Percentiles rank a stretch among this genome's conserved stretches.
Conservation (phyloP, 1,140 invertebrate genomes). For the Saxidomus purpurata region DNA sequence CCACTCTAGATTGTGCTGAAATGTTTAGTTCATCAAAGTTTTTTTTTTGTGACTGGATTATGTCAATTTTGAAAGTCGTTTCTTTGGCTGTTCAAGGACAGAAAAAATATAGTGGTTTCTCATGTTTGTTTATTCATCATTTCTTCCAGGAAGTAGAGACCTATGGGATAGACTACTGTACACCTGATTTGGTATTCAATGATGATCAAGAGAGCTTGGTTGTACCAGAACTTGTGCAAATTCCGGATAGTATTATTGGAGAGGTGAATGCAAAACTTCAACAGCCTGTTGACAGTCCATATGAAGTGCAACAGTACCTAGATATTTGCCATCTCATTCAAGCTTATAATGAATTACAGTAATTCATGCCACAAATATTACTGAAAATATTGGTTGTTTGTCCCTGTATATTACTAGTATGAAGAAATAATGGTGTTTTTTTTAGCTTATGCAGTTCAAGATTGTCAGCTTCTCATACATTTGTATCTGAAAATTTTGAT, state of each 20-base stretch:
- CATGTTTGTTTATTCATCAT: slow-evolving; percentile 49
- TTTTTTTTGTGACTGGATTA: slow-evolving; percentile 20
- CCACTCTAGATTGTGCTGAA: slow-evolving; percentile 20
- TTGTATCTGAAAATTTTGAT: slow-evolving; percentile 32
- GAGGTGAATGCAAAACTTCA: slow-evolving; percentile 36
- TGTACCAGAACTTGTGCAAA: slow-evolving; percentile 44
- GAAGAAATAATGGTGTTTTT: slow-evolving; percentile 36
- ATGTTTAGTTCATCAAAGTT: not conserved
- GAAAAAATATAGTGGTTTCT: slow-evolving; percentile 31
- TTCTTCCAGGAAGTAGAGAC: slow-evolving; percentile 47
- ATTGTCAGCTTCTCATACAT: slow-evolving; percentile 27
- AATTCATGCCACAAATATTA: slow-evolving; percentile 33
- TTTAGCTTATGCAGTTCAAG: slow-evolving; percentile 31
- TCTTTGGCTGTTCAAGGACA: slow-evolving; percentile 27
- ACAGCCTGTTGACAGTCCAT: slow-evolving; percentile 44
- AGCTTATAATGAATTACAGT: slow-evolving; percentile 8
- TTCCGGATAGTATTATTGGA: slow-evolving; percentile 17
- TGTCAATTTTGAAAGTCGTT: slow-evolving; percentile 21
- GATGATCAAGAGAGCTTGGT: slow-evolving; percentile 48
- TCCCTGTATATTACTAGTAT: slow-evolving; percentile 17
- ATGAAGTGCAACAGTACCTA: slow-evolving; percentile 44
- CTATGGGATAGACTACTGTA: slow-evolving; percentile 50
- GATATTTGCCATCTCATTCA: slow-evolving; percentile 45
- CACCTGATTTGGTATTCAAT: slow-evolving; percentile 49
- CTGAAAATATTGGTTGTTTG: slow-evolving; percentile 22